Base-by-base conservation (phyloP, 2,113 vertebrate species). In the Corapipo altera region DNA sequence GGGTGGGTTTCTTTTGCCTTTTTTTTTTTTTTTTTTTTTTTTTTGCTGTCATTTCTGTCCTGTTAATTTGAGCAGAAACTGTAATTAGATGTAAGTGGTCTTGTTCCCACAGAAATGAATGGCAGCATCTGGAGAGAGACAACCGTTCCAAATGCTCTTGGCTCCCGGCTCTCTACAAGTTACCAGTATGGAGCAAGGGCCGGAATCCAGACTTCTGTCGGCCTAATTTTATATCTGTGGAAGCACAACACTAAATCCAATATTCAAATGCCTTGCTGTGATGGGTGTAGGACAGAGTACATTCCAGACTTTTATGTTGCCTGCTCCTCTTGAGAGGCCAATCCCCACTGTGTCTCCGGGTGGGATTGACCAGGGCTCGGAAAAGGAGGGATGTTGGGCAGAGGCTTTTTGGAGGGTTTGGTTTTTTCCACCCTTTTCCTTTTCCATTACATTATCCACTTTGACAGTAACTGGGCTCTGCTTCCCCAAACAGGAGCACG, bases 81-180 rank as follows among this genome's bases (percentile, higher is more conserved):
- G 96, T 98, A 98, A 98, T 98, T 98, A 98, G 97, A 98, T 98
- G 97, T 98, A 98, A 98, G 98, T 96, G 97, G 97, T 98, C 97
- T 97, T 98, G 98, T 98, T 98, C 98, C 98, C 98, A 98, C 98
- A 98, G 97, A 98, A 98, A 98, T 98, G 98, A 98, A 97, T 98
- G 98, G 98, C 98, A 98, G 98, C 98, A 97, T 98, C 98, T 98
- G 98, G 97, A 98, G 98, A 96, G 97, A 98, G 97, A 97, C 97
- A 96, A 97, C 95, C 84, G 97, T 98, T 98, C 98, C 98, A 98
- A 98, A 98, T 97, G 95, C 97, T 98, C 96, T 98, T 98, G 98
- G 98, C 98, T 92, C 95, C 97, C 84, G 3, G 83, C n/a, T 94
- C 96, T 90, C 96, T 85, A 88, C 98, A 92, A 98, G 98, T 98